Evolutionary conservation across 2,888 invertebrate species (phyloP).

Genomic region (Cynaeus angustus): DNA sequence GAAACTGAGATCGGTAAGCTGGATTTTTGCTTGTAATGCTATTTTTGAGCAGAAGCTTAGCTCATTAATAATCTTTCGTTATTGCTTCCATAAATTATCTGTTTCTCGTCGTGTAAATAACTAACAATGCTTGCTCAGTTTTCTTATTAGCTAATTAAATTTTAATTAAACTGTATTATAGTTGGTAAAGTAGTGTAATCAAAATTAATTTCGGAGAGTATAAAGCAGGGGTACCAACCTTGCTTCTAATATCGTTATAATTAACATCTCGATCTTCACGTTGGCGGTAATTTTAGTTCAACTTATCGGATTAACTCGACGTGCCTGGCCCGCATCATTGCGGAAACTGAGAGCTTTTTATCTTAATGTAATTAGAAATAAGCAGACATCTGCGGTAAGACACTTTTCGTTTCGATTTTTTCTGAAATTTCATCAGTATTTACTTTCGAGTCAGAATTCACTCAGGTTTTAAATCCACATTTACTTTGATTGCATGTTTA

Average conservation of each 20-base stretch:
- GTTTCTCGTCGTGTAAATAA: constrained; percentile 23
- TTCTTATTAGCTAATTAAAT: constrained; percentile 43
- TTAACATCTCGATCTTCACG: constrained; percentile 46
- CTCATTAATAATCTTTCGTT: constrained; percentile 37
- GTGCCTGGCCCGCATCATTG: constrained; percentile 29
- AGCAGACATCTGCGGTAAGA: too few species aligned
- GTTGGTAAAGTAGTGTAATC: constrained; percentile 43
- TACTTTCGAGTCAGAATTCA: constrained; percentile 16
- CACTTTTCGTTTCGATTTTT: background rate
- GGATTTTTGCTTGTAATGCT: constrained; percentile 2
- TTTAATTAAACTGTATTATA: constrained; percentile 45
- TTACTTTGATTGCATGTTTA: constrained; percentile 21
- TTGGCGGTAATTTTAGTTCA: constrained; percentile 38
- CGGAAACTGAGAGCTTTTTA: constrained; percentile 19
- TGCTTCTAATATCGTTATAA: constrained; percentile 46
- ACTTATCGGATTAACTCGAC: constrained; percentile 39
- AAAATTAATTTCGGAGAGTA: constrained; percentile 44
- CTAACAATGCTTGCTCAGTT: constrained; percentile 32
- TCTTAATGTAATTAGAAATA: constrained; percentile 11
- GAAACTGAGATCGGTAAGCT: constrained; percentile 32
- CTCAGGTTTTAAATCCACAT: constrained; percentile 9
- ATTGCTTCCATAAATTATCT: constrained; percentile 26
- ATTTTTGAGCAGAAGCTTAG: constrained; percentile 19
- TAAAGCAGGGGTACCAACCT: constrained; percentile 30
- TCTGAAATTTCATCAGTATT: constrained; percentile 7